Evolutionary conservation across 2,888 invertebrate genomes (phyloP).

Genomic region (Philereme vetulata): DNA sequence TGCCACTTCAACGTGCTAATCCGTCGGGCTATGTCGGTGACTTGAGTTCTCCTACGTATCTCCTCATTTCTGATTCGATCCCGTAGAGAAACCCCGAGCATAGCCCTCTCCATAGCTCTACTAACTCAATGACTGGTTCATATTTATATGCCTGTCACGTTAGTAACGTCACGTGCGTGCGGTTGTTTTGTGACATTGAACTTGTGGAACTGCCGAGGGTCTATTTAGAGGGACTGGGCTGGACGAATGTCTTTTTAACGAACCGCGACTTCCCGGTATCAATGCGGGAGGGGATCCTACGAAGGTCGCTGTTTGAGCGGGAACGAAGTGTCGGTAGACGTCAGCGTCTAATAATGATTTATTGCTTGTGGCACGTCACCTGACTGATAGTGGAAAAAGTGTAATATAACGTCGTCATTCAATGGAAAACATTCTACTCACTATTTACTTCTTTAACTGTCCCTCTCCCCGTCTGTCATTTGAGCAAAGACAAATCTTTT

Average conservation of each 20-base stretch:
- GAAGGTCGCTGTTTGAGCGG: slow-evolving; percentile 71
- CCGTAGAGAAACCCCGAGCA: no score
- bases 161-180: slow-evolving; percentile 25
- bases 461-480: no score
- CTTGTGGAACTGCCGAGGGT: slow-evolving; percentile 48
- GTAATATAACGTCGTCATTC: background rate
- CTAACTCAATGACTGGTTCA: background rate
- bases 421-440: background rate
- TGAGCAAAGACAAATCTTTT: no score
- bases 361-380: slow-evolving; percentile 59
- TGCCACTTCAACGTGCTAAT: no score
- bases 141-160: slow-evolving; percentile 22
- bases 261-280: slow-evolving; percentile 66
- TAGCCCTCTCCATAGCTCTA: no score
- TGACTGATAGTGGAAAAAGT: slow-evolving; percentile 25
- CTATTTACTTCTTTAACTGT: no score
- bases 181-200: slow-evolving; percentile 49
- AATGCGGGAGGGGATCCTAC: slow-evolving; percentile 58
- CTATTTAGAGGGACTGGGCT: slow-evolving; percentile 51
- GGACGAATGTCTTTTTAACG: slow-evolving; percentile 65
- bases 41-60: no score
- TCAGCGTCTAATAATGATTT: slow-evolving; percentile 76
- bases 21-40: no score
- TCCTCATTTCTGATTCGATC: no score
- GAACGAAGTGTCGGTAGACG: slow-evolving; percentile 65